Evolutionary conservation across 2,113 vertebrate species (phyloP).

Genomic region (Tupaia tana): DNA sequence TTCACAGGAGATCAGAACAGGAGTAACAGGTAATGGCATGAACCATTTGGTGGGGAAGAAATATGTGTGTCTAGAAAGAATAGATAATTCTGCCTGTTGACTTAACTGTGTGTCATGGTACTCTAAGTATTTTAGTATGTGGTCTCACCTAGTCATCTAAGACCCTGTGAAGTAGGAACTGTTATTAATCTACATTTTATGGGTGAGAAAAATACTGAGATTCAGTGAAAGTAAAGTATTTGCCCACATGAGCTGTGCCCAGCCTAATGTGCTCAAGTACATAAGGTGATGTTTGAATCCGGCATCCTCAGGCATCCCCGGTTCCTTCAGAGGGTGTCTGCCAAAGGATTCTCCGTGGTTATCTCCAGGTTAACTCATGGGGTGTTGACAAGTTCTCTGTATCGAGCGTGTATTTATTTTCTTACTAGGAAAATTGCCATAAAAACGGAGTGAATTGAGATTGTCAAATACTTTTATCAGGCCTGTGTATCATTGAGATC

Average conservation of each 20-base stretch:
- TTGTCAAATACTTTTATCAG: background rate
- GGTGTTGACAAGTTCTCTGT: background rate
- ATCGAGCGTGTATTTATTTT: background rate
- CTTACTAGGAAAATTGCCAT: background rate
- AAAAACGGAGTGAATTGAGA: background rate
- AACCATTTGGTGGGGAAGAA: background rate
- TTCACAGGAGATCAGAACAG: background rate
- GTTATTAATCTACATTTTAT: background rate
- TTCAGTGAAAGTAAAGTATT: background rate
- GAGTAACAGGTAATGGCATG: background rate
- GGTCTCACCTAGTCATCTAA: background rate
- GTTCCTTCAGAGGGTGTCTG: background rate
- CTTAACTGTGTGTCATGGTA: background rate
- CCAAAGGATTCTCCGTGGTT: background rate
- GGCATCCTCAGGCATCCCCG: too few relatives aligned
- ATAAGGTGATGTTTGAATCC: background rate
- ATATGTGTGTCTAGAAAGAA: background rate
- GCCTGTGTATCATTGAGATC: background rate
- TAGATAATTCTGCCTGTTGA: background rate
- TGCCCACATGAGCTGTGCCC: background rate
- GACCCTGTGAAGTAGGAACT: background rate
- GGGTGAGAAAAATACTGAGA: background rate
- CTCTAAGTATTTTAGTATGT: background rate
- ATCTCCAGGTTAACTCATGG: background rate
- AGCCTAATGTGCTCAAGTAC: background rate